These are phyloP conservation scores for Hypomesus transpacificus DNA, from an alignment of 2,113 vertebrate genomes.

Conservation along the genomic window DNA sequence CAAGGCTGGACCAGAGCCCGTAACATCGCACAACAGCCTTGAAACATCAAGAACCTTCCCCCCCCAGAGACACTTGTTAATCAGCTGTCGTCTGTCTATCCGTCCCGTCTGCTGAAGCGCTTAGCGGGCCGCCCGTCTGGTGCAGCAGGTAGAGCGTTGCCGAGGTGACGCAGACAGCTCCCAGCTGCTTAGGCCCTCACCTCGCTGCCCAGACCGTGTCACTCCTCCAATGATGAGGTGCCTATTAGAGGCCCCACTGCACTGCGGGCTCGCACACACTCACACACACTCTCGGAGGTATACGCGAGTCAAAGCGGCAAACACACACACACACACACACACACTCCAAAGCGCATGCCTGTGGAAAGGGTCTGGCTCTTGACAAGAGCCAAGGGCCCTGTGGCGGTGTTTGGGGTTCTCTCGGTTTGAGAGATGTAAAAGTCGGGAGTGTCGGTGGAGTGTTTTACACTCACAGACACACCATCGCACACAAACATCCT, in stretches of 20 bases:
- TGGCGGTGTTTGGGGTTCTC: not conserved
- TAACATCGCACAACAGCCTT: no score
- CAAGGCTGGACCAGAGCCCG: no score
- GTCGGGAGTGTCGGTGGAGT: not conserved
- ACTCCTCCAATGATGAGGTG: slow-evolving; percentile 23
- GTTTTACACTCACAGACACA: not conserved
- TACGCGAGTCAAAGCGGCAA: no score
- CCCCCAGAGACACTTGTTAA: not conserved
- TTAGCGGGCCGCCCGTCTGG: not conserved
- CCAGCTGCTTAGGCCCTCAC: slow-evolving; percentile 8
- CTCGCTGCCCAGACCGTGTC: not conserved
- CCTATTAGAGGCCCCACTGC: not conserved
- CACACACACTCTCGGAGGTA: not conserved
- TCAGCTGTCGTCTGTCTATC: not conserved
- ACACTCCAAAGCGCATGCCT: not conserved
- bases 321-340: not conserved
- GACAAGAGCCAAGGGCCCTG: not conserved
- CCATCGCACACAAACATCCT: not conserved
- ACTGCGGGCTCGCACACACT: not conserved
- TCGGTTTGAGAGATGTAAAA: not conserved
- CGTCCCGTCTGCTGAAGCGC: slow-evolving; percentile 10
- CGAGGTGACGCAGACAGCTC: slow-evolving; percentile 2
- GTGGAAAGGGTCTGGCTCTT: slow-evolving; percentile 4
- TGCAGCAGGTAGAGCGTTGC: not conserved
- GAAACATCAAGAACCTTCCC: not conserved